Base-by-base conservation (phyloP, 2,888 invertebrate genomes). In the Tuberolachnus salignus region DNA sequence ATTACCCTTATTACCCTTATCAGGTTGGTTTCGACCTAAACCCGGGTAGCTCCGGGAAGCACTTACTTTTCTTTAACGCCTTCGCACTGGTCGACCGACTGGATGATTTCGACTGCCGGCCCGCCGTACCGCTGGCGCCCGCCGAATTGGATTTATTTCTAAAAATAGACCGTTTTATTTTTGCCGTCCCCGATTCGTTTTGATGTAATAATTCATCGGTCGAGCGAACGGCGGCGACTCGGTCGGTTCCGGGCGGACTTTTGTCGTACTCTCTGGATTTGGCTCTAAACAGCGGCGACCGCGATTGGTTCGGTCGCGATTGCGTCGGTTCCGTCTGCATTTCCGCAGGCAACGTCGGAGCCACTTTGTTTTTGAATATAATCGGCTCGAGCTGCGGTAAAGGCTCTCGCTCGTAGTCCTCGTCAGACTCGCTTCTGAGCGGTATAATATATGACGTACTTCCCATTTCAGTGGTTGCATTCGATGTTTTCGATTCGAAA, bases 391-490 rank as follows among this genome's bases (percentile, higher is more conserved):
- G 69, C 1, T 21, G 46, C 19, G 67, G 67, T 21, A 8, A n/a
- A 42, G 64, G 0, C 42, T 42, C 42, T 19, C 13, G 16, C 8
- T 64, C 73, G n/a, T 53, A 42, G 3, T 64, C 63, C 13, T 64
- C 73, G 9, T 74, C 73, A 0, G 78, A 59, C n/a, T 78, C 78
- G 6, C 67, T 67, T 69, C 78, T 57, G 0, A 78, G 46, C 9
- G 78, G 78, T 57, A 78, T 78, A 69, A 78, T 78, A 16, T 67
- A 78, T 4, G 69, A 78, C 9, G 78, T 78, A 23, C 78, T 78
- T 4, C 78, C 78, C 67, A 78, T 69, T 3, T 69, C 69, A 11
- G 75, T 23, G 1, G 11, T 21, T 0, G 21, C 16, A n/a, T 78
- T 61, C 34, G 57, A 59, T 51, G 59, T 8, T 69, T 78, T 78